Evolutionary conservation across 2,797 vertebrate genomes (phyloP), one percentile per base, ranked within the genome.

Genomic region (Balearica regulorum): DNA sequence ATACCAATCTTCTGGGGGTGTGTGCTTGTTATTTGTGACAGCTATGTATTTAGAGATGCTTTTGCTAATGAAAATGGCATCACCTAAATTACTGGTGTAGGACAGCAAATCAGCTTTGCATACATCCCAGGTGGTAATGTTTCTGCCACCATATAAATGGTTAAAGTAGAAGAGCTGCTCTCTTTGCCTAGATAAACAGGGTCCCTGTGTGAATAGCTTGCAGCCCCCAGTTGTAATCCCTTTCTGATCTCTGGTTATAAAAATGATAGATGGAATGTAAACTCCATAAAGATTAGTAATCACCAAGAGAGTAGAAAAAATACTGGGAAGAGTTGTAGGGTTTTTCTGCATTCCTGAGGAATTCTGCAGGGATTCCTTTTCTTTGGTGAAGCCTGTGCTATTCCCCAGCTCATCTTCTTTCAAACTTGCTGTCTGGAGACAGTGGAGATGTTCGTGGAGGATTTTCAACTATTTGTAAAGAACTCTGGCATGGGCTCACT

Each of bases 181-280:
- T 66, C 81, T 77, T 60, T 39, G 86, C 94, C 83, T 87, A 84
- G 94, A 95, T 89, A 97, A 97, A 93, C 92, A 95, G 49, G 90
- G 90, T 64, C 80, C 80, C 92, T 93, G 57, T 69, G 78, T 71
- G 92, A 94, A 92, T 78, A 90, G 66, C 70, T 92, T 66, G 29
- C 88, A 96, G 87, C 80, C 90, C 91, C 78, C 4, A 24, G 11
- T 80, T 31, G 10, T 96, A 97, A 97, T 95, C 96, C 94, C 83
- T 31, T 87, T 94, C 87, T 94, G 85, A 96, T 94, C 96, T 94
- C 86, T 87, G 76, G 90, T 94, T 96, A 96, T 97, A 96, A 97
- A 97, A 96, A 92, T 97, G 95, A 96, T 95, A 80, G 69, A 84
- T 92, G 96, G 96, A 96, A 97, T 96, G 96, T 97, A 97, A 97